phyloP scores from a whole-genome alignment of 2,888 invertebrate species.

The Cephus spinipes region DNA sequence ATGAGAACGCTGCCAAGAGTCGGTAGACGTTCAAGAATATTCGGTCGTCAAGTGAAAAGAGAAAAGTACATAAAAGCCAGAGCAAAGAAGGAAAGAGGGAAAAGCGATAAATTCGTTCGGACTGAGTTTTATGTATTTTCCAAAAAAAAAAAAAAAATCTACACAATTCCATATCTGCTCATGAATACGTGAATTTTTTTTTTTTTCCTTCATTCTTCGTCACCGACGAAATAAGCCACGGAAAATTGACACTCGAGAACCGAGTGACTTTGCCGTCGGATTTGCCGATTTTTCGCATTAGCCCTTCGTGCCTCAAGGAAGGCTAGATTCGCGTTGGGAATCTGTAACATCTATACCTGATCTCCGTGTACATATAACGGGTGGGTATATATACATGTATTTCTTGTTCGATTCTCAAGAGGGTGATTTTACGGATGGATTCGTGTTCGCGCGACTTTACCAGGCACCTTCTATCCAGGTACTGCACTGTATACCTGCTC shows the following conservation, averaged over 20 bases:
- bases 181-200: background rate
- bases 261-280: background rate
- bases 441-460: conserved; percentile 40
- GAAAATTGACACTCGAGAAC: background rate
- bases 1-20: conserved; percentile 3
- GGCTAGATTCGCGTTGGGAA: background rate
- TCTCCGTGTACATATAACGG: background rate
- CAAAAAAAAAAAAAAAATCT: background rate
- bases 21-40: background rate
- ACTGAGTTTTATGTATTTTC: background rate
- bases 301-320: background rate
- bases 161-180: background rate
- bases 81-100: background rate
- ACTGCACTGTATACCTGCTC: conserved; percentile 32
- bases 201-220: background rate
- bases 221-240: background rate
- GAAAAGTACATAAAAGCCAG: background rate
- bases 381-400: background rate
- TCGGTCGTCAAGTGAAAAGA: background rate
- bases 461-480: conserved; percentile 7
- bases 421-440: conserved; percentile 51
- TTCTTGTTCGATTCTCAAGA: conserved; percentile 5
- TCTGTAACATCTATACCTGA: background rate
- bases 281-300: background rate
- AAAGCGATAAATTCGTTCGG: background rate